Percentiles rank a stretch among this genome's conserved stretches.
phyloP scores from a whole-genome alignment of 1,140 invertebrate species.

The Orchesella cincta region DNA sequence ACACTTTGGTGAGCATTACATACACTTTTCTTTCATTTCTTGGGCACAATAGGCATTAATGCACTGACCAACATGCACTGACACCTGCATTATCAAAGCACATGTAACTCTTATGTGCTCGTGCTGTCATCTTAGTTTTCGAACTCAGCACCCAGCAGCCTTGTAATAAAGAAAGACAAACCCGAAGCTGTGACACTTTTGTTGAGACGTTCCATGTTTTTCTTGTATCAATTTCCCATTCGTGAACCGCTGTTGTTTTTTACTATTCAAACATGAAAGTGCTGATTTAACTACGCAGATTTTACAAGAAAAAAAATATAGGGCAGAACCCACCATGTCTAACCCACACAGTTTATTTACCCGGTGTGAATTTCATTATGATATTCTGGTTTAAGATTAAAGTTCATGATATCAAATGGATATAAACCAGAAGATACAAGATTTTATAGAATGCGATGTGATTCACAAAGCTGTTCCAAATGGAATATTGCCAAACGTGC shows the following conservation, averaged over 20 bases:
- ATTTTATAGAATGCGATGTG: neutral
- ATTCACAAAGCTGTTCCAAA: neutral
- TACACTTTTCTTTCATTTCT: neutral
- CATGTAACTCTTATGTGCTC: too few species aligned
- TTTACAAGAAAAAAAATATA: neutral
- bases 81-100: neutral
- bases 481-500: neutral
- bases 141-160: neutral
- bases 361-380: neutral
- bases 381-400: neutral
- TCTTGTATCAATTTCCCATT: too few species aligned
- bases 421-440: neutral
- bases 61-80: neutral
- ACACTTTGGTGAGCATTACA: slow-evolving; percentile 71
- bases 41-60: neutral
- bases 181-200: neutral
- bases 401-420: neutral
- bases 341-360: too few species aligned
- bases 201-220: neutral
- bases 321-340: too few species aligned
- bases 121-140: neutral
- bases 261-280: too few species aligned
- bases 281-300: neutral
- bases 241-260: too few species aligned
- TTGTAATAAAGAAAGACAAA: neutral